phyloP scores from a whole-genome alignment of 2,113 vertebrate genomes.

The Prunella fulvescens region DNA sequence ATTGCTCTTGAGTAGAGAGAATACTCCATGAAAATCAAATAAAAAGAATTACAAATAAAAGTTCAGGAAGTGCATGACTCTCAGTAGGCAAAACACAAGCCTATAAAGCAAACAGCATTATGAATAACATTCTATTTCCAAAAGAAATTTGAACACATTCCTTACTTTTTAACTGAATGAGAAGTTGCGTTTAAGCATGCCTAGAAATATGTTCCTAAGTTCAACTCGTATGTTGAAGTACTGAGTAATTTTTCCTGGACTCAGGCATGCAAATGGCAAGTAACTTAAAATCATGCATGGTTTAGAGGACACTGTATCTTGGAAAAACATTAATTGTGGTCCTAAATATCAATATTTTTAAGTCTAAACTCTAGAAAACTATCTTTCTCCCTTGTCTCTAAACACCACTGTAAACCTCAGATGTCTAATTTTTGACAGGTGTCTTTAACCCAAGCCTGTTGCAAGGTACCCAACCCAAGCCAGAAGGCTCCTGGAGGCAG shows the following conservation, averaged over 20 bases:
- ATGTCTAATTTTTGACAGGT: background rate
- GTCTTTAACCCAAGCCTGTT: background rate
- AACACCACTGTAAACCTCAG: background rate
- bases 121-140: background rate
- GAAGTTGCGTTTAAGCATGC: background rate
- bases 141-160: background rate
- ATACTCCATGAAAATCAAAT: background rate
- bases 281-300: background rate
- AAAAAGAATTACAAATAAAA: background rate
- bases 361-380: background rate
- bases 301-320: background rate
- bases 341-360: background rate
- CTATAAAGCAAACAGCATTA: background rate
- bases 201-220: background rate
- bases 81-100: background rate
- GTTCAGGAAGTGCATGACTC: background rate
- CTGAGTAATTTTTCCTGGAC: background rate
- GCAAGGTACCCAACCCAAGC: slow-evolving; percentile 8
- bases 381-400: background rate
- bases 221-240: background rate
- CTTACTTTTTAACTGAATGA: background rate
- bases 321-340: background rate
- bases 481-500: slow-evolving; percentile 72
- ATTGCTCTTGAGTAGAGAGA: slow-evolving; percentile 49
- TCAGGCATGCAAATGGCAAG: background rate